Base-by-base conservation (phyloP, 2,888 invertebrate genomes). In the Proisotoma minuta region DNA sequence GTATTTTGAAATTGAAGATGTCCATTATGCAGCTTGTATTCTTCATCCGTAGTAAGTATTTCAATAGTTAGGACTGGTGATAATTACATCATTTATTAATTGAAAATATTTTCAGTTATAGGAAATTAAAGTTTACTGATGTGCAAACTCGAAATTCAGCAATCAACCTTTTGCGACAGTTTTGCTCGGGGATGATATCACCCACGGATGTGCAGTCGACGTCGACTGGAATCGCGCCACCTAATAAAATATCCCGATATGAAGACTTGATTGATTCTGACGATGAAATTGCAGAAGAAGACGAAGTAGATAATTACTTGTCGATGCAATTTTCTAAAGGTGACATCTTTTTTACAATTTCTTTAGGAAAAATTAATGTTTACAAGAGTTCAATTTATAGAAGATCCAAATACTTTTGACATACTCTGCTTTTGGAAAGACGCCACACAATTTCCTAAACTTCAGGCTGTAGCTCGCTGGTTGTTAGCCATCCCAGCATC, bases 41-140 rank as follows among this genome's bases (percentile, higher is more conserved):
- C 23, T 62, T 26, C 2, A 57, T 23, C 62, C 62, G 1, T 10
- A 24, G 57, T 62, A 62, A 48, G 18, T 34, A 8, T 34, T 34
- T 34, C 15, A 8, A 10, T 34, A 34, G 15, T n/a, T n/a, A 34
- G 15, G 8, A 34, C n/a, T 18, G 48, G 8, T 12, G 8, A 18
- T 8, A 12, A 8, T 8, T 48, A 8, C n/a, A 12, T 18, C 22
- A n/a, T 8, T 48, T 8, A 5, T 48, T 12, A n/a, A 12, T 18
- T 18, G 8, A 47, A 15, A 12, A 22, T 10, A 10, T 50, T 10
- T 3, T 10, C 23, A 59, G 60, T 23, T 34, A 56, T 24, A 54
- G 48, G 20, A 60, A 56, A 18, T 26, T 60, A 18, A 60, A 60
- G 22, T 54, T 56, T 23, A 1, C 47, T 8, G 4, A 49, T 3